A percentile compares a stretch with the other conserved stretches of the same genome.
Evolutionary conservation across 2,113 vertebrate genomes (phyloP).

Genomic region (Andinoacara biseriatus): DNA sequence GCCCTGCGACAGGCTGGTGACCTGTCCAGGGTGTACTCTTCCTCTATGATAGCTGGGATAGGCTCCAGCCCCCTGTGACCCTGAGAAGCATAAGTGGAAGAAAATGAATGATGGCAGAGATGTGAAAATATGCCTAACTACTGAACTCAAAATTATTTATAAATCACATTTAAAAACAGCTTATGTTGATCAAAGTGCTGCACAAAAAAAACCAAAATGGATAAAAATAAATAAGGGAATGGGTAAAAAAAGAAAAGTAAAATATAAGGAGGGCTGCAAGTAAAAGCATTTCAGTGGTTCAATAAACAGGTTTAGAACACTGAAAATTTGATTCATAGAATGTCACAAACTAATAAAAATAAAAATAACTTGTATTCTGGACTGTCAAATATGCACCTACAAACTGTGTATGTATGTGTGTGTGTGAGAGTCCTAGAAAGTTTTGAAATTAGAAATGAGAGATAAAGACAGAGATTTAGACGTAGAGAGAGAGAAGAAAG

Average conservation of each 20-base stretch:
- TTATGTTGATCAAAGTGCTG: background rate
- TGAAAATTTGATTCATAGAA: too few species aligned
- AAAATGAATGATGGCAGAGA: too few species aligned
- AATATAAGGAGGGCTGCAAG: too few species aligned
- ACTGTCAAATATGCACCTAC: background rate
- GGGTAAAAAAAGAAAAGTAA: background rate
- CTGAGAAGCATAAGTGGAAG: too few species aligned
- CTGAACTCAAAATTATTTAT: background rate
- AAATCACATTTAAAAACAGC: background rate
- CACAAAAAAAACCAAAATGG: background rate
- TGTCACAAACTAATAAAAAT: background rate
- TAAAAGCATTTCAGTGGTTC: too few species aligned
- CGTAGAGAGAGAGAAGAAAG: background rate
- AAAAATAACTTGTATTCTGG: background rate
- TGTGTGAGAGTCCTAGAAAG: background rate
- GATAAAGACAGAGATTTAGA: background rate
- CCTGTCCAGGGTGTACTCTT: too few species aligned
- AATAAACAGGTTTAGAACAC: too few species aligned
- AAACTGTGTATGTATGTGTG: background rate
- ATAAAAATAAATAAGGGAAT: background rate
- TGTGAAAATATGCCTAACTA: too few species aligned
- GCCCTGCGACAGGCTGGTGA: too few species aligned
- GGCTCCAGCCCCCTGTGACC: too few species aligned
- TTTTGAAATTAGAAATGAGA: background rate
- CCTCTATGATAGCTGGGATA: too few species aligned